Percentiles rank a stretch among this genome's conserved stretches.
These are phyloP conservation scores for Pseudonaja textilis DNA, from an alignment of 2,113 vertebrate genomes.

Conservation along the genomic window DNA sequence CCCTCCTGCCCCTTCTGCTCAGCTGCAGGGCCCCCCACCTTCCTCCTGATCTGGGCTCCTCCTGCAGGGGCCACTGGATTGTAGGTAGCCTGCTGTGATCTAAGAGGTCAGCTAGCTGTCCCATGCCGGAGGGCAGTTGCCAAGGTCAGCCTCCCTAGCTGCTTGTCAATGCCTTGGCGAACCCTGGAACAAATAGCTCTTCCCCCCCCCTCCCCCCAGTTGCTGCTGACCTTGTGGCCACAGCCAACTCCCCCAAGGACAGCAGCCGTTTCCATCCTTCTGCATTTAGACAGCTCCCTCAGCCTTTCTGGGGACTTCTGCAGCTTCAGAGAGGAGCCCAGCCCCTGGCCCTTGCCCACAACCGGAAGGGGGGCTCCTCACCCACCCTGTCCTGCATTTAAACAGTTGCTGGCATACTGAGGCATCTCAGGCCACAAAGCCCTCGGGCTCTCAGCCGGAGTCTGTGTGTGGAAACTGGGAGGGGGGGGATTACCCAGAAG, in stretches of 20 bases:
- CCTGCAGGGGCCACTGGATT: not conserved
- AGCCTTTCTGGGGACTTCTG: not conserved
- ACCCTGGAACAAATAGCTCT: not conserved
- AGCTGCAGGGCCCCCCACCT: not conserved
- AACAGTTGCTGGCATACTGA: not conserved
- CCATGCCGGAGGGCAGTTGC: not conserved
- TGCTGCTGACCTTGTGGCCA: not conserved
- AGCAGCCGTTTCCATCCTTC: no score
- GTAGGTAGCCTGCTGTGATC: not conserved
- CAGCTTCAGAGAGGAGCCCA: not conserved
- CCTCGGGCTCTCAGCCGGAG: not conserved
- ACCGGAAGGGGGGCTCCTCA: not conserved
- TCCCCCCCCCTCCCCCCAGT: not conserved
- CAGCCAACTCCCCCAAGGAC: not conserved
- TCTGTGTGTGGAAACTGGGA: not conserved
- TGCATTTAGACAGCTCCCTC: not conserved
- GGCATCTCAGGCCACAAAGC: not conserved
- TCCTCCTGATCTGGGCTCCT: not conserved
- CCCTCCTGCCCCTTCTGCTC: not conserved
- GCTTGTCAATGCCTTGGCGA: not conserved
- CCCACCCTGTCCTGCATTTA: not conserved
- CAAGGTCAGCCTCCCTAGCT: not conserved
- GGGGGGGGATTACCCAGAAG: not conserved
- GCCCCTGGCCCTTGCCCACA: not conserved
- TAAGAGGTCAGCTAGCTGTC: not conserved